Percentiles rank a stretch among this genome's conserved stretches.
Evolutionary conservation across 2,797 vertebrate genomes (phyloP).

Genomic region (Ptychobarbus kaznakovi): DNA sequence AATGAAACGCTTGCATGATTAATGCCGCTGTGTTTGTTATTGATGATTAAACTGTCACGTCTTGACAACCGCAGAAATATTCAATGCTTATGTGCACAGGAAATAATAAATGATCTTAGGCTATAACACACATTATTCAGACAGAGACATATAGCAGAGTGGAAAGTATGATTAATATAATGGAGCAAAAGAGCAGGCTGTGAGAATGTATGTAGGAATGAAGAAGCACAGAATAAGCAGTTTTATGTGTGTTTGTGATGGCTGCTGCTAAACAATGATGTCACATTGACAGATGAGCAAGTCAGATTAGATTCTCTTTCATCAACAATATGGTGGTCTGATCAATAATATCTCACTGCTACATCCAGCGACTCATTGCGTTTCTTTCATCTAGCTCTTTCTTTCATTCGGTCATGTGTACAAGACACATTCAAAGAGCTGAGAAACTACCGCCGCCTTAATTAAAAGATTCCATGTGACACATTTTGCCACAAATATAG

Average conservation of each 20-base stretch:
- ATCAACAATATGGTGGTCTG: conserved; percentile 78
- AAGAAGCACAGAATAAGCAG: conserved; percentile 29
- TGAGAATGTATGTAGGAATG: conserved; percentile 37
- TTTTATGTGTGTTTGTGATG: conserved; percentile 25
- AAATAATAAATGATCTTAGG: conserved; percentile 56
- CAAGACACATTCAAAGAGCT: conserved; percentile 37
- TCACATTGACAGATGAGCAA: conserved; percentile 80
- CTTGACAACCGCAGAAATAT: conserved; percentile 54
- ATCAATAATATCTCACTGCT: conserved; percentile 77
- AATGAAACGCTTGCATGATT: conserved; percentile 41
- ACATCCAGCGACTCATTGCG: conserved; percentile 72
- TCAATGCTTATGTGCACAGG: conserved; percentile 41
- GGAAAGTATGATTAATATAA: conserved; percentile 58
- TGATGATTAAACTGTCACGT: conserved; percentile 51
- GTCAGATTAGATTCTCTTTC: conserved; percentile 81
- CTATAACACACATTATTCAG: conserved; percentile 56
- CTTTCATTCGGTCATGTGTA: conserved; percentile 56
- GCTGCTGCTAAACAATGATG: conserved; percentile 68
- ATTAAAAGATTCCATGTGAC: not conserved
- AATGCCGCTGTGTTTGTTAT: conserved; percentile 49
- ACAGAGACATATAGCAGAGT: conserved; percentile 42
- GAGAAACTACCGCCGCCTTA: not conserved
- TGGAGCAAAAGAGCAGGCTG: conserved; percentile 39
- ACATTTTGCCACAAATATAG: not conserved
- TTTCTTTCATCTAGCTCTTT: conserved; percentile 60